phyloP scores from a whole-genome alignment of 2,888 invertebrate species.

The Parasteatoda lunata region DNA sequence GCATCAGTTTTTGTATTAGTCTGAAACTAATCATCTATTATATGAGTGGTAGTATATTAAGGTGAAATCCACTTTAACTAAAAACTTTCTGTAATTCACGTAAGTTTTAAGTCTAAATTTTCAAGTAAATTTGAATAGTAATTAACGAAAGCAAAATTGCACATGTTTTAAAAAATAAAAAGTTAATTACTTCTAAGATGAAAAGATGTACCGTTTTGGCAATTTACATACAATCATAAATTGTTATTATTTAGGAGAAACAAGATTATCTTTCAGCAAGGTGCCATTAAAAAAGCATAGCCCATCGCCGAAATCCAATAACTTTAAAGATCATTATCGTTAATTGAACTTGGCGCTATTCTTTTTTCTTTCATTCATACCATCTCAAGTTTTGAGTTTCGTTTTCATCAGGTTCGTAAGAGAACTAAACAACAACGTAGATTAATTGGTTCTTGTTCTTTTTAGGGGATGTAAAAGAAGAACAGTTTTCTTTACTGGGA shows the following conservation, averaged over 20 bases:
- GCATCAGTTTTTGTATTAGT: too few relatives aligned
- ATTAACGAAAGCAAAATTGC: too few relatives aligned
- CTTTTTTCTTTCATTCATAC: slow-evolving; percentile 5
- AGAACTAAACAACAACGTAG: slow-evolving; percentile 26
- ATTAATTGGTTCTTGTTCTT: slow-evolving; percentile 43
- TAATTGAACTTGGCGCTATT: neutral
- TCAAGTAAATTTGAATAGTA: too few relatives aligned
- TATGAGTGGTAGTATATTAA: too few relatives aligned
- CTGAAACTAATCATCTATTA: too few relatives aligned
- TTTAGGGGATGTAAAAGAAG: neutral
- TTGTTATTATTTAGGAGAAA: slow-evolving; percentile 6
- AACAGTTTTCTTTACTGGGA: slow-evolving; percentile 39
- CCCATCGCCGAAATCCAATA: slow-evolving; percentile 22
- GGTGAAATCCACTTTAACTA: too few relatives aligned
- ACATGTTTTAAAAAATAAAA: too few relatives aligned
- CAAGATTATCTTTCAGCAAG: slow-evolving; percentile 15
- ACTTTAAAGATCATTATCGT: slow-evolving; percentile 48
- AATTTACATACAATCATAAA: slow-evolving; percentile 16
- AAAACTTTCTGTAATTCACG: too few relatives aligned
- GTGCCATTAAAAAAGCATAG: slow-evolving; percentile 16
- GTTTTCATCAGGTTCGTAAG: slow-evolving; percentile 25
- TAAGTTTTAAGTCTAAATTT: too few relatives aligned
- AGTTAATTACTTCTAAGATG: too few relatives aligned
- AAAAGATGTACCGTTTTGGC: too few relatives aligned
- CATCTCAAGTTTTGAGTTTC: slow-evolving; percentile 18